These are phyloP conservation scores for Ailuropoda melanoleuca DNA, from an alignment of 2,113 vertebrate species.

Conservation along the genomic window DNA sequence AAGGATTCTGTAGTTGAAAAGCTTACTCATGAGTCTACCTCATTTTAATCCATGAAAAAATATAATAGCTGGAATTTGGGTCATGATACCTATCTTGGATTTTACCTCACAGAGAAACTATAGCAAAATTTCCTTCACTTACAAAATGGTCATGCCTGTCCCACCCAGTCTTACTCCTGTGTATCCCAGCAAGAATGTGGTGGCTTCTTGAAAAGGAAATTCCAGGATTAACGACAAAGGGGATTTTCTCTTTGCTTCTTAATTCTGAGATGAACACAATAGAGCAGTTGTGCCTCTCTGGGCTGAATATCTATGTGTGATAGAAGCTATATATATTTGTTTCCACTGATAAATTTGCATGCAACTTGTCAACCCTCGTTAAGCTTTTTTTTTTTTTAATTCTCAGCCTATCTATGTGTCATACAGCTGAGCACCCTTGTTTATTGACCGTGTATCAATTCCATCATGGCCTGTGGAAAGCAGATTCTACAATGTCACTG, in stretches of 20 bases:
- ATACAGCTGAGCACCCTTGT: not conserved
- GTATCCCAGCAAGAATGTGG: not conserved
- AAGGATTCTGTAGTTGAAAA: not conserved
- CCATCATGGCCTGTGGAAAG: not conserved
- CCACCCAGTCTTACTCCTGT: not conserved
- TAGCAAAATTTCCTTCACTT: not conserved
- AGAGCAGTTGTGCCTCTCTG: not conserved
- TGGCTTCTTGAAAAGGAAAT: not conserved
- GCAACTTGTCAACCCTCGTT: not conserved
- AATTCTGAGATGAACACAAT: not conserved
- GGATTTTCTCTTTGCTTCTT: not conserved
- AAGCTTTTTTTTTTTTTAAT: not conserved
- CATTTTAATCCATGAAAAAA: not conserved
- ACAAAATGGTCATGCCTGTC: not conserved
- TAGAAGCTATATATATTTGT: not conserved
- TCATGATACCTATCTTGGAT: not conserved
- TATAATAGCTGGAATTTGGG: not conserved
- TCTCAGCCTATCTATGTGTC: not conserved
- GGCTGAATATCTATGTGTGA: not conserved
- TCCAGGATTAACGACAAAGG: not conserved
- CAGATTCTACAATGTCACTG: not conserved
- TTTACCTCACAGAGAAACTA: not conserved
- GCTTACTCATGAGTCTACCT: not conserved
- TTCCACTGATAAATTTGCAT: not conserved
- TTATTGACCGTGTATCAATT: not conserved